Evolutionary conservation across 2,888 invertebrate genomes (phyloP), one percentile per base, ranked within the genome.

Genomic region (Drosophila lutescens): DNA sequence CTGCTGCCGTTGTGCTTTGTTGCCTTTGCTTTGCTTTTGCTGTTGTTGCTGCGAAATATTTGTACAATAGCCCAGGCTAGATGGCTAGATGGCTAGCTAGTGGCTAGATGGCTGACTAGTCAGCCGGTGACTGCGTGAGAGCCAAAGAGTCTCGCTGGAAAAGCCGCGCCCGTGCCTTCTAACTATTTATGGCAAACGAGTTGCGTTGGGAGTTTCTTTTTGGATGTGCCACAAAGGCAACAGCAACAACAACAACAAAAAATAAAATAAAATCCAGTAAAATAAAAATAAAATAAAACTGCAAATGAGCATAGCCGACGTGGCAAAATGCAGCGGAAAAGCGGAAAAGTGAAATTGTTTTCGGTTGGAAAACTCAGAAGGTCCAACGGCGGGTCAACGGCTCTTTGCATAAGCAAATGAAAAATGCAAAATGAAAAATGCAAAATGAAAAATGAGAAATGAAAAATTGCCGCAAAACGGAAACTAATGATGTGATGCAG

Each of bases 381-480:
- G 65, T 72, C 43, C 43, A 57, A 20, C 20, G 74, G 84, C 74
- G 84, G 89, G 89, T 86, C 87, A 88, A 86, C 86, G 79, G 71
- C 83, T 53, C 32, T 76, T 78, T 75, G 84, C 84, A 80, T 86
- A 84, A 70, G 86, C 85, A 34, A 34, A 34, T 12, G 34, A 12
- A 34, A 34, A 34, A 34, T 34, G 34, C 0, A 32, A 10, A 10
- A 32, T 2, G 2, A 10, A 34, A 32, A 32, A 32, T 34, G 32
- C 0, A 34, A 34, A 32, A 32, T 32, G 32, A 32, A 34, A 34
- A 30, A 30, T 30, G 30, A 8, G 9, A 88, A 83, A 82, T 89
- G 89, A 88, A 89, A 88, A 88, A 89, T 90, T 88, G 89, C 89
- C 86, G 69, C 89, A 90, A 88, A 88, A 87, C 86, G 87, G 89